Conservation (phyloP, 2,113 vertebrate genomes). For the Catagonus wagneri region DNA sequence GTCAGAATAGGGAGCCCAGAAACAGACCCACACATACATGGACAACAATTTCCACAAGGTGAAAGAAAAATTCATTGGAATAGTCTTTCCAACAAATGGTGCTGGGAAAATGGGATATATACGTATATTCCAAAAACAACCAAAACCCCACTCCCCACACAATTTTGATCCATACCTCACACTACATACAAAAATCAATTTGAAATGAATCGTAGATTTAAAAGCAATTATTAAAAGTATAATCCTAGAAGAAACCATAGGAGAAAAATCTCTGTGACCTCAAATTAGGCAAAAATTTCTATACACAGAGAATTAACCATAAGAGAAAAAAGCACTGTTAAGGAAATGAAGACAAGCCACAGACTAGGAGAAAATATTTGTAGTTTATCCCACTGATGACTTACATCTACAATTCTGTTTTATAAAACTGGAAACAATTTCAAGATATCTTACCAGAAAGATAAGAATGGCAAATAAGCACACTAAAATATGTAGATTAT, state of each 20-base stretch:
- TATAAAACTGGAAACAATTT: slow-evolving; percentile 15
- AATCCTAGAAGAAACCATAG: background rate
- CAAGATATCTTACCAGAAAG: background rate
- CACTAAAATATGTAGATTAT: slow-evolving; percentile 18
- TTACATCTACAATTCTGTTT: slow-evolving; percentile 21
- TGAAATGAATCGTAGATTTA: background rate
- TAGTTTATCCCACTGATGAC: background rate
- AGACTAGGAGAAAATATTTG: slow-evolving; percentile 2
- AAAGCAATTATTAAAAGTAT: background rate
- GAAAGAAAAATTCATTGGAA: background rate
- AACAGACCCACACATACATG: background rate
- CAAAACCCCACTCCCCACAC: background rate
- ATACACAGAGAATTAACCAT: background rate
- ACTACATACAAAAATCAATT: background rate
- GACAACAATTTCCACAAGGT: background rate
- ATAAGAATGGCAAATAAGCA: background rate
- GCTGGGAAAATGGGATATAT: background rate
- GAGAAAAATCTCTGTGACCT: background rate
- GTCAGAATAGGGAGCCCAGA: background rate
- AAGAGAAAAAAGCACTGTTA: background rate
- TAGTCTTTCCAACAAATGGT: background rate
- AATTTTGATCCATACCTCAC: background rate
- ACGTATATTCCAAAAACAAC: background rate
- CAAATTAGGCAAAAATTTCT: background rate
- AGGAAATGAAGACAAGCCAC: background rate